These are phyloP conservation scores for Yponomeuta plumbellus DNA, from an alignment of 2,888 invertebrate species.

Conservation along the genomic window DNA sequence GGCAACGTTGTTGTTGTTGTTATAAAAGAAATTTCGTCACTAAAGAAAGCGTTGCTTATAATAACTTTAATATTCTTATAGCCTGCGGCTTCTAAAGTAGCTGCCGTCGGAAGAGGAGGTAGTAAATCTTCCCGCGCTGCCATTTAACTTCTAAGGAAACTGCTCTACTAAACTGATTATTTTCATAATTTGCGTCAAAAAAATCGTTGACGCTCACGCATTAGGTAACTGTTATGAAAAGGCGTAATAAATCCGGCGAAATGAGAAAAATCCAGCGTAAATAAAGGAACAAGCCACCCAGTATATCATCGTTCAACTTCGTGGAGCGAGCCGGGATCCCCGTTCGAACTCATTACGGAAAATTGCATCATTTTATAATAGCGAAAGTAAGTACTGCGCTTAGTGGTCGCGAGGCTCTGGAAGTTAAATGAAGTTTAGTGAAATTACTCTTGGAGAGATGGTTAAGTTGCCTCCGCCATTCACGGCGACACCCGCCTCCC, in stretches of 20 bases:
- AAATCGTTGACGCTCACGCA: neutral
- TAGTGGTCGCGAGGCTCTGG: slow-evolving; percentile 64
- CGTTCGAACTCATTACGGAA: slow-evolving; percentile 50
- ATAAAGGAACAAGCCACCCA: neutral
- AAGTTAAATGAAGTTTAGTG: slow-evolving; percentile 72
- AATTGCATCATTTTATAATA: slow-evolving; percentile 67
- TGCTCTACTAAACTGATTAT: neutral
- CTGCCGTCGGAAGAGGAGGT: neutral
- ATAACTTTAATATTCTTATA: neutral
- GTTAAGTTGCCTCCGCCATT: slow-evolving; percentile 54
- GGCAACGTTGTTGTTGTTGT: neutral
- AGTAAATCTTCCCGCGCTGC: neutral
- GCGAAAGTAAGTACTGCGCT: slow-evolving; percentile 64
- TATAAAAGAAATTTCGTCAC: neutral
- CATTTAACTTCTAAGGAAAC: neutral
- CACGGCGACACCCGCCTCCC: slow-evolving; percentile 47
- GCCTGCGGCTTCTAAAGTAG: neutral
- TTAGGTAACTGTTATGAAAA: neutral
- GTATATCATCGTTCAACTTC: slow-evolving; percentile 11
- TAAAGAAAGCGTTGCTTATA: neutral
- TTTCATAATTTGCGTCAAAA: neutral
- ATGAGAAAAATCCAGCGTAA: neutral
- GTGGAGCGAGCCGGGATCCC: slow-evolving; percentile 6
- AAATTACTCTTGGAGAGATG: slow-evolving; percentile 68
- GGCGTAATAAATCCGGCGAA: slow-evolving; percentile 3